Base-by-base conservation (phyloP, 2,888 invertebrate genomes). In the Habroteleia sp. region DNA sequence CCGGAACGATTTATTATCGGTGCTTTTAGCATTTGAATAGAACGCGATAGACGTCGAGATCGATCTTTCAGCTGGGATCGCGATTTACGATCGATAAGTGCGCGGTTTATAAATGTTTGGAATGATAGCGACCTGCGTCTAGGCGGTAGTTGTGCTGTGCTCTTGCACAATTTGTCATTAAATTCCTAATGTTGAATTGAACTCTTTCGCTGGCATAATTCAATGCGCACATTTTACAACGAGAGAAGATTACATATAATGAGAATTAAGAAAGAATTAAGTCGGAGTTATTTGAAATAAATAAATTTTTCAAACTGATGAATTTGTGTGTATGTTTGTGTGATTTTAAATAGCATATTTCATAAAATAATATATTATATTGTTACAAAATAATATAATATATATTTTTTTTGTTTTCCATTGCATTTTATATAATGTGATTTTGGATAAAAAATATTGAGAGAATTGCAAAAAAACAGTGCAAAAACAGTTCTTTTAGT, bases 11-110 rank as follows among this genome's bases (percentile, higher is more conserved):
- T 72, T 72, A 72, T 63, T 56, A 54, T 46, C 42, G 54, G 14
- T 48, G 48, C 46, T 13, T 31, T 54, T 39, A 48, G 41, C 63
- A 48, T 72, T 48, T 72, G 48, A 63, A 72, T 72, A 56, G 48
- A 48, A 2, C 29, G 41, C 23, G 58, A 58, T 54, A 50, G 68
- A 56, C 39, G 23, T 17, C 27, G 8, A 10, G 50, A 71, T 71
- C 44, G 60, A 71, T 50, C 60, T 37, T 60, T 27, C 25, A 5
- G 10, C 7, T 1, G 33, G 31, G 20, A 44, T 60, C 37, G 14
- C 33, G 50, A 68, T 58, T 60, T 52, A 25, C 50, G 50, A 44
- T 50, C 44, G 60, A 69, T 60, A 69, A 69, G 8, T 25, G n/a
- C 25, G 50, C 14, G 6, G 35, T 31, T 60, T 60, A 60, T 69